These are phyloP conservation scores for Nylanderia fulva DNA, from an alignment of 1,140 invertebrate species.

Conservation along the genomic window DNA sequence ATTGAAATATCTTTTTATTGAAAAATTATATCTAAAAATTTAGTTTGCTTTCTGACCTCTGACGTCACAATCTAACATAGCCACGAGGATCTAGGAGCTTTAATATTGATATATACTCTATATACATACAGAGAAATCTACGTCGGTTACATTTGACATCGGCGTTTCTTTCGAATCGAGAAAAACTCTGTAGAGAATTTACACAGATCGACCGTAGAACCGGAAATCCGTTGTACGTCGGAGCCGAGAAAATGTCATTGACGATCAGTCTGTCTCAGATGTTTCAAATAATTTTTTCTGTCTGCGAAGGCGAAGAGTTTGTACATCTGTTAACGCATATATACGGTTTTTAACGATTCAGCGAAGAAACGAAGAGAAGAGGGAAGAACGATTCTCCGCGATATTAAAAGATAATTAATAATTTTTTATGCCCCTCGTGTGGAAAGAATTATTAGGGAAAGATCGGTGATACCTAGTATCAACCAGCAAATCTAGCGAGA, in stretches of 20 bases:
- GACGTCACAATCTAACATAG: too few species aligned
- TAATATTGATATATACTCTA: constrained; percentile 14
- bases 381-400: neutral
- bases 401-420: neutral
- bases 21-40: too few species aligned
- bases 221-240: neutral
- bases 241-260: constrained; percentile 43
- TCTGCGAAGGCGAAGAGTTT: constrained; percentile 44
- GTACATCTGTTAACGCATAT: constrained; percentile 12
- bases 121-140: constrained; percentile 63
- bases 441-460: neutral
- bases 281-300: constrained; percentile 40
- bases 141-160: too few species aligned
- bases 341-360: neutral
- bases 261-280: constrained; percentile 36
- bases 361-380: neutral
- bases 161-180: neutral
- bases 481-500: constrained; percentile 11
- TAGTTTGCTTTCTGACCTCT: too few species aligned
- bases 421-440: neutral
- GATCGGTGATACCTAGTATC: neutral
- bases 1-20: too few species aligned
- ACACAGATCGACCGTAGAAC: neutral
- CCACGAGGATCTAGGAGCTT: too few species aligned
- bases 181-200: neutral